These are phyloP conservation scores for Dolomedes plantarius DNA, from an alignment of 2,888 invertebrate genomes.

Conservation along the genomic window DNA sequence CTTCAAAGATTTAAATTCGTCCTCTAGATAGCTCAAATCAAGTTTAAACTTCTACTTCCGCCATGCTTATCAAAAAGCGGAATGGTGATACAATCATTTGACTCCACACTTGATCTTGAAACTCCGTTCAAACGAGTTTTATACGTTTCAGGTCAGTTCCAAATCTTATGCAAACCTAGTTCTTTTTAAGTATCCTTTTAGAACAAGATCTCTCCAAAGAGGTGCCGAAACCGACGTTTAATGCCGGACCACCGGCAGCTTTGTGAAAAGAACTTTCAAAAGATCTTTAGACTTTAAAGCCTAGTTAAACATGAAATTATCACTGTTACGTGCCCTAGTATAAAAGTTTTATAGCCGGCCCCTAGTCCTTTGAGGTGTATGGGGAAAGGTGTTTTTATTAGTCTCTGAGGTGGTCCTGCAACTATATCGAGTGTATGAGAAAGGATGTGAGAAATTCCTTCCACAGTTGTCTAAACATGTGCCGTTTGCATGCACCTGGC, in stretches of 20 bases:
- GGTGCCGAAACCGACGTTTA: conserved; percentile 3
- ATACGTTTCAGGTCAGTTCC: too few relatives aligned
- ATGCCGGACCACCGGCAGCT: background rate
- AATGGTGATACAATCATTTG: too few relatives aligned
- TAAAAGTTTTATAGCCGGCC: conserved; percentile 28
- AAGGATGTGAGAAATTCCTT: background rate
- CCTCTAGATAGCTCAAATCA: too few relatives aligned
- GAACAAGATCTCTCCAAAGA: background rate
- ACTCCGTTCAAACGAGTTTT: too few relatives aligned
- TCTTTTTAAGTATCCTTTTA: too few relatives aligned
- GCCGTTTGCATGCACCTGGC: background rate
- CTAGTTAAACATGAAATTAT: conserved; percentile 54
- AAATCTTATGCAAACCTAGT: too few relatives aligned
- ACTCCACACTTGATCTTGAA: too few relatives aligned
- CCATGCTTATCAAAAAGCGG: too few relatives aligned
- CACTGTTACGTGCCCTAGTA: background rate
- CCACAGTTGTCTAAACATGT: background rate
- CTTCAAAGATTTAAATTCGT: too few relatives aligned
- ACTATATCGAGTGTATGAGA: background rate
- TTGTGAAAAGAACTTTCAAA: conserved; percentile 19
- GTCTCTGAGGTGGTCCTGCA: conserved; percentile 35
- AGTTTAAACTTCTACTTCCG: too few relatives aligned
- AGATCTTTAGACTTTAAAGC: conserved; percentile 18
- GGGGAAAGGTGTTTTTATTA: conserved; percentile 44
- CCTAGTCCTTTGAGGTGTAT: conserved; percentile 14